Evolutionary conservation across 2,888 invertebrate genomes (phyloP), one percentile per base, ranked within the genome.

Genomic region (Hoplodrina blanda): DNA sequence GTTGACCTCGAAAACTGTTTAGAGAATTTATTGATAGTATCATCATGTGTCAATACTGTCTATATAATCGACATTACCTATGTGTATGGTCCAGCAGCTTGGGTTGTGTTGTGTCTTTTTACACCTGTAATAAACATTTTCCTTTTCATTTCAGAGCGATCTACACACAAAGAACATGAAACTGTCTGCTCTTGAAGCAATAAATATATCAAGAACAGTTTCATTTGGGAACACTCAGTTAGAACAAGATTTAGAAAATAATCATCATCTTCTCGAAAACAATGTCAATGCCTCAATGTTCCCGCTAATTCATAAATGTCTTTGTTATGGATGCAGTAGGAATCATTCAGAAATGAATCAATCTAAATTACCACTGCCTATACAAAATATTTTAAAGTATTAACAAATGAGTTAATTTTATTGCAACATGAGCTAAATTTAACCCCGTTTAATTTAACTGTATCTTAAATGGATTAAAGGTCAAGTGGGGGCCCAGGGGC

Each of bases 111-210:
- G n/a, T 25, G 25, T 41, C 13, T 41, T 46, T 46, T 46, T 17
- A 17, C 17, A 17, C 17, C 5, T 17, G 41, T 11, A 11, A 41
- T 41, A 41, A 10, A 5, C 5, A 46, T 17, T 49, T 6, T 0
- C 4, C 69, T 90, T 92, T 69, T 20, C 37, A 37, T 71, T 96
- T 86, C 91, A 97, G 97, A 96, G 96, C 72, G 86, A 89, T 5
- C 85, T 97, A 62, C 94, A 95, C 63, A 90, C 87, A 10, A 82
- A 88, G 37, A 76, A 83, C 83, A 89, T 88, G 72, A 96, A 87
- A 79, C 94, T 95, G 62, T 97, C 95, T 81, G 97, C 96, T 81
- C 96, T 96, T 82, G 97, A 95, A 93, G 97, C 96, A 11, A 97
- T 97, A 6, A 93, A 94, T 64, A 97, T 97, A 88, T 97, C 97